Conservation (phyloP, 1,140 invertebrate species). For the Zelostemma sp. region DNA sequence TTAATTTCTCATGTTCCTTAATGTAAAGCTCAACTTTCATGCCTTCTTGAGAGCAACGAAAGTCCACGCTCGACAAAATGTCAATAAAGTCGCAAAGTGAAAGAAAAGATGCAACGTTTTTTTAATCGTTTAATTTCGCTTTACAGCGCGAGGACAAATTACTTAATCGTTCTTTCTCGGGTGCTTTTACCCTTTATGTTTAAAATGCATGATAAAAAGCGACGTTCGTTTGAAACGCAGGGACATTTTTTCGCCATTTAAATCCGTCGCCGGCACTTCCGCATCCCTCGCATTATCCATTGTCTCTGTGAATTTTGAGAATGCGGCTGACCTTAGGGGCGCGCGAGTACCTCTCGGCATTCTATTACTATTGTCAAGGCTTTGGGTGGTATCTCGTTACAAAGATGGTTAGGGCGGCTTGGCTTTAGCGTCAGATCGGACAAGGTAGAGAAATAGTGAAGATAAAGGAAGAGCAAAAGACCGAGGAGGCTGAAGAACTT, state of each 20-base stretch:
- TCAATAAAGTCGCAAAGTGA: no score
- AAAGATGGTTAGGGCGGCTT: slow-evolving; percentile 9
- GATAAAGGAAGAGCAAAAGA: slow-evolving; percentile 1
- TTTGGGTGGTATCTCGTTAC: slow-evolving; percentile 11
- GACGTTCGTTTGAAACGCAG: neutral
- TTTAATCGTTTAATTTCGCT: no score
- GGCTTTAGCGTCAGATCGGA: neutral
- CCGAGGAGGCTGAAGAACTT: neutral
- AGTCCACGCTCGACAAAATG: no score
- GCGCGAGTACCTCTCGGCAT: slow-evolving; percentile 12
- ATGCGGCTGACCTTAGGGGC: slow-evolving; percentile 12
- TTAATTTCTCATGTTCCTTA: no score
- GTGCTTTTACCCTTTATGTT: neutral
- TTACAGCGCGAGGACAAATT: no score
- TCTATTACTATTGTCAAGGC: slow-evolving; percentile 16
- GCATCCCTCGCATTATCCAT: neutral
- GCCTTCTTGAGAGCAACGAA: no score
- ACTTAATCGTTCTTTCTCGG: no score
- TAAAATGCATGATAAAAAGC: neutral
- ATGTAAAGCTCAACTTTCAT: no score
- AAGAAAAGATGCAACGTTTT: no score
- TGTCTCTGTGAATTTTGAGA: slow-evolving; percentile 11
- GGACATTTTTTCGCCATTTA: slow-evolving; percentile 2
- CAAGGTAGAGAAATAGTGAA: neutral
- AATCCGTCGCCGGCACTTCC: slow-evolving; percentile 4